phyloP scores from a whole-genome alignment of 2,888 invertebrate genomes.

The Plagodis pulveraria region DNA sequence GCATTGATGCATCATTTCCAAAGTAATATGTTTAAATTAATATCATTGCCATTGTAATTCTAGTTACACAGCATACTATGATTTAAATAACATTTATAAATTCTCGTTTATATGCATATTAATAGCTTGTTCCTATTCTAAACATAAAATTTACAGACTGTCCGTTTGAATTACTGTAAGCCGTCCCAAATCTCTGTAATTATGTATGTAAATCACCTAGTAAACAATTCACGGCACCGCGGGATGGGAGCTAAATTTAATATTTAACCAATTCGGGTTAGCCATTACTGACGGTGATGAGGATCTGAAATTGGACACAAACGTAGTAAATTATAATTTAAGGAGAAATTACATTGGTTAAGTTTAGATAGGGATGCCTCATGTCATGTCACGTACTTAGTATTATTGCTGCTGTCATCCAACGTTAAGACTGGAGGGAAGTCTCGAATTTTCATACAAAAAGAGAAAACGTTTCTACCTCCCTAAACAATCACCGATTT shows the following conservation, averaged over 20 bases:
- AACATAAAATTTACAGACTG: background rate
- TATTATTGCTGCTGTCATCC: too few species aligned
- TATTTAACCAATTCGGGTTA: slow-evolving; percentile 33
- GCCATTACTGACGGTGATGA: slow-evolving; percentile 24
- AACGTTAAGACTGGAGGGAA: too few species aligned
- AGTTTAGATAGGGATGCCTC: background rate
- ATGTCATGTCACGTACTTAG: background rate
- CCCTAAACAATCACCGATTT: too few species aligned
- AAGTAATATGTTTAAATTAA: too few species aligned
- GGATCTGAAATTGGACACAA: slow-evolving; percentile 23
- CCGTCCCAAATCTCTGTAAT: slow-evolving; percentile 6
- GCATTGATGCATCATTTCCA: too few species aligned
- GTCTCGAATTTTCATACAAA: too few species aligned
- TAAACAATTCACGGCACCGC: slow-evolving; percentile 31
- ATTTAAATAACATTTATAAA: too few species aligned
- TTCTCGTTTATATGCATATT: too few species aligned
- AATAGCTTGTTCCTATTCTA: too few species aligned
- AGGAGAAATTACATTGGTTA: background rate
- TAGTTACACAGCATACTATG: too few species aligned
- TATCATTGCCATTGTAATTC: too few species aligned
- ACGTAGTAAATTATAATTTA: slow-evolving; percentile 2
- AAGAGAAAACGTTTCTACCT: too few species aligned
- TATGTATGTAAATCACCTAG: slow-evolving; percentile 34
- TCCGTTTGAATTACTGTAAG: background rate
- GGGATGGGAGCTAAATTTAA: slow-evolving; percentile 26